phyloP scores from a whole-genome alignment of 2,888 invertebrate genomes.

The Yponomeuta evonymella region DNA sequence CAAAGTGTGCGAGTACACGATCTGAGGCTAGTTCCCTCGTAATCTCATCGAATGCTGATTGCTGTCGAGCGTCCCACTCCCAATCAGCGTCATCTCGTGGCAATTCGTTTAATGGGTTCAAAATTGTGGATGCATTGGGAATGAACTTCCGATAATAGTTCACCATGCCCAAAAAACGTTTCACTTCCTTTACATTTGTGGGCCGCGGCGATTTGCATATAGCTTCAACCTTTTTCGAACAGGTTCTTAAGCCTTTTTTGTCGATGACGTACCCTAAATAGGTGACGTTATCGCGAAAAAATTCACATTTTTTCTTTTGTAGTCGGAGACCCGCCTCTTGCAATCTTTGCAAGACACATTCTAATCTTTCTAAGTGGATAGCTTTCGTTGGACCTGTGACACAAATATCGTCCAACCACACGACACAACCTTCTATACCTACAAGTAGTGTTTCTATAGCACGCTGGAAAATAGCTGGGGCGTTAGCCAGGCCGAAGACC shows the following conservation, averaged over 20 bases:
- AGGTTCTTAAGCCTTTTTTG: conserved; percentile 15
- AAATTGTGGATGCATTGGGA: too few species aligned
- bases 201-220: conserved; percentile 16
- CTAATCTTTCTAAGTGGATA: conserved; percentile 14
- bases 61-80: too few species aligned
- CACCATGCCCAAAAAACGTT: conserved; percentile 20
- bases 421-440: conserved; percentile 2
- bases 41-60: too few species aligned
- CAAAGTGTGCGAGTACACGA: too few species aligned
- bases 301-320: conserved; percentile 18
- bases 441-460: conserved; percentile 6
- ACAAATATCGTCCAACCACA: conserved; percentile 14
- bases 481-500: conserved; percentile 6
- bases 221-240: conserved; percentile 17
- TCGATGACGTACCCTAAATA: conserved; percentile 19
- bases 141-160: conserved; percentile 21
- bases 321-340: conserved; percentile 16
- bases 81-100: too few species aligned
- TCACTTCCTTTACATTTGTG: conserved; percentile 8
- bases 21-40: too few species aligned
- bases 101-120: too few species aligned
- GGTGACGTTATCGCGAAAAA: conserved; percentile 16
- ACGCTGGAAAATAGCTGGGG: conserved; percentile 13
- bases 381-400: conserved; percentile 9
- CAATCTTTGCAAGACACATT: conserved; percentile 12